phyloP scores from a whole-genome alignment of 2,113 vertebrate species.

The Scortum barcoo region DNA sequence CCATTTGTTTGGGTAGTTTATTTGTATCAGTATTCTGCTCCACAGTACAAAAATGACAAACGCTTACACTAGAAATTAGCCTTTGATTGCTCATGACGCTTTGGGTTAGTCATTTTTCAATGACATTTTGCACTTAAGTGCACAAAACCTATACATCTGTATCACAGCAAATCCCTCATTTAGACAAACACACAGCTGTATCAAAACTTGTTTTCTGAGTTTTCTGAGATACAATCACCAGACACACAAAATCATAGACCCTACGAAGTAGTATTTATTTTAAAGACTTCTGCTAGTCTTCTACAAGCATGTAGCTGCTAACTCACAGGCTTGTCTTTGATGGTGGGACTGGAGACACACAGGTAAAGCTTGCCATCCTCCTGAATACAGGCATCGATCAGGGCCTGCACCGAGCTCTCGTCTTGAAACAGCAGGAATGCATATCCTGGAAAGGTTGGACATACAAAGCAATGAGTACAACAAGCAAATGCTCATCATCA shows the following conservation, averaged over 20 bases:
- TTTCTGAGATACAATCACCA: neutral
- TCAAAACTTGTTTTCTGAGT: neutral
- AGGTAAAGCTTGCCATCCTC: slow-evolving; percentile 99
- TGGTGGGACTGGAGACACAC: slow-evolving; percentile 98
- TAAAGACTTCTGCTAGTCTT: neutral
- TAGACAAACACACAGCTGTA: neutral
- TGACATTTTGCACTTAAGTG: neutral
- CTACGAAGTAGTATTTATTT: no score
- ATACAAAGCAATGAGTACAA: slow-evolving; percentile 11
- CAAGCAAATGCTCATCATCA: no score
- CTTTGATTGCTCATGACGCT: neutral
- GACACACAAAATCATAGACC: neutral
- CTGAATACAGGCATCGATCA: slow-evolving; percentile 99
- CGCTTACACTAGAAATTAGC: neutral
- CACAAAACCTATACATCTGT: neutral
- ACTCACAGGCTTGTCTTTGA: slow-evolving; percentile 99
- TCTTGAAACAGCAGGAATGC: slow-evolving; percentile 99
- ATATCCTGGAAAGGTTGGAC: slow-evolving; percentile 87
- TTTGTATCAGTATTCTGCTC: no score
- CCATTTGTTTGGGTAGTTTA: no score
- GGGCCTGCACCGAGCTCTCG: slow-evolving; percentile 98
- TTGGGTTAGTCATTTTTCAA: neutral
- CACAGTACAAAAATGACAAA: no score
- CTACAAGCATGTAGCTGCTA: neutral
- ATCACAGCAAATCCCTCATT: neutral